Evolutionary conservation across 2,797 vertebrate genomes (phyloP).

Genomic region (Eutrigla gurnardus): DNA sequence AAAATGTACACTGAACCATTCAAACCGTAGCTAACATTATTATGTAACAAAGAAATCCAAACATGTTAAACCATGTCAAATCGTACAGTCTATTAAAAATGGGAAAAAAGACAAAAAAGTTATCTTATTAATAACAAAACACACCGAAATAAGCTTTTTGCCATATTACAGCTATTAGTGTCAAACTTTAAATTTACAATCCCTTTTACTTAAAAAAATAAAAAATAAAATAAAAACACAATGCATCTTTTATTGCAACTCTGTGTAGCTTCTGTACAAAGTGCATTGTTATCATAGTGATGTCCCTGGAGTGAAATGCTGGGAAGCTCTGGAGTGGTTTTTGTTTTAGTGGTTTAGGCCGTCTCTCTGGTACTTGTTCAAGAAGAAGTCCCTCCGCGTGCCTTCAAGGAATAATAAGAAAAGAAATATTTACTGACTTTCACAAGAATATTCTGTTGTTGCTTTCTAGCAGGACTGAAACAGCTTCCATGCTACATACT

Average conservation of each 20-base stretch:
- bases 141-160: background rate
- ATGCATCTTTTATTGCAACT: slow-evolving; percentile 13
- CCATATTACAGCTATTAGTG: slow-evolving; percentile 28
- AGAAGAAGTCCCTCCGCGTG: slow-evolving; percentile 86
- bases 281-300: slow-evolving; percentile 14
- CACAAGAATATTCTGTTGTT: background rate
- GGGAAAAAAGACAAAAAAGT: background rate
- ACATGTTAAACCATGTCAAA: slow-evolving; percentile 56
- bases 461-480: background rate
- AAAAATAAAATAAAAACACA: slow-evolving; percentile 4
- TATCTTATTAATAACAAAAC: slow-evolving; percentile 14
- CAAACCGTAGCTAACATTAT: slow-evolving; percentile 4
- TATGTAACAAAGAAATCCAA: slow-evolving; percentile 26
- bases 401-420: slow-evolving; percentile 87
- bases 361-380: slow-evolving; percentile 83
- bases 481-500: background rate
- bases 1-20: slow-evolving; percentile 41
- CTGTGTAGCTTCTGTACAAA: slow-evolving; percentile 21
- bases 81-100: slow-evolving; percentile 11
- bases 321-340: slow-evolving; percentile 66
- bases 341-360: slow-evolving; percentile 68
- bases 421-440: slow-evolving; percentile 36
- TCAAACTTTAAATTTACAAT: slow-evolving; percentile 10
- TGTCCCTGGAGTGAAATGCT: slow-evolving; percentile 49
- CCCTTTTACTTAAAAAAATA: background rate